phyloP scores from a whole-genome alignment of 2,113 vertebrate genomes.

The Poecile atricapillus region DNA sequence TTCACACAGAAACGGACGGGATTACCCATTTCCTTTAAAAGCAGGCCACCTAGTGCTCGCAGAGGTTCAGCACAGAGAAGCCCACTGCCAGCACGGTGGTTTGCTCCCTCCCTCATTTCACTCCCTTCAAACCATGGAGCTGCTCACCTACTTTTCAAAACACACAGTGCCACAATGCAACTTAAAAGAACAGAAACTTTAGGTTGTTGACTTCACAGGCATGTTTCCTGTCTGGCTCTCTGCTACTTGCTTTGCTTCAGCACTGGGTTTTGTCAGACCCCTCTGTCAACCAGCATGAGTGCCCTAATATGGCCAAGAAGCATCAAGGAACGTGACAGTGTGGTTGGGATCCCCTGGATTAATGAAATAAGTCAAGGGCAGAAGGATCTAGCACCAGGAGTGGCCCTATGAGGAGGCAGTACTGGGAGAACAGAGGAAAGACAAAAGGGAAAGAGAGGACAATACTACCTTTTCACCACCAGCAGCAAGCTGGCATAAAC shows the following conservation, averaged over 20 bases:
- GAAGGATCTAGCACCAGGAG: background rate
- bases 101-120: background rate
- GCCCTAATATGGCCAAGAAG: background rate
- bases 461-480: background rate
- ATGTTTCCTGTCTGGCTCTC: background rate
- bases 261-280: background rate
- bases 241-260: background rate
- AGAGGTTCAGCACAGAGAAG: background rate
- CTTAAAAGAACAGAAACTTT: background rate
- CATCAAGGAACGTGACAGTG: background rate
- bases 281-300: background rate
- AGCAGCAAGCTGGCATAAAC: background rate
- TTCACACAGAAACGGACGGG: background rate
- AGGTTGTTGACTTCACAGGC: background rate
- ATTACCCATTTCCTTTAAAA: background rate
- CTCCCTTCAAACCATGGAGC: background rate
- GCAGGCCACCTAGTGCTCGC: conserved; percentile 47
- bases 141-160: background rate
- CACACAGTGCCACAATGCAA: too few species aligned
- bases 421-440: background rate
- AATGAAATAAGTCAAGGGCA: background rate
- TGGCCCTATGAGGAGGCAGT: background rate
- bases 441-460: background rate
- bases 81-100: background rate
- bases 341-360: background rate